Evolutionary conservation across 2,113 vertebrate species (phyloP), one percentile per base, ranked within the genome.

Genomic region (Pterocles gutturalis): DNA sequence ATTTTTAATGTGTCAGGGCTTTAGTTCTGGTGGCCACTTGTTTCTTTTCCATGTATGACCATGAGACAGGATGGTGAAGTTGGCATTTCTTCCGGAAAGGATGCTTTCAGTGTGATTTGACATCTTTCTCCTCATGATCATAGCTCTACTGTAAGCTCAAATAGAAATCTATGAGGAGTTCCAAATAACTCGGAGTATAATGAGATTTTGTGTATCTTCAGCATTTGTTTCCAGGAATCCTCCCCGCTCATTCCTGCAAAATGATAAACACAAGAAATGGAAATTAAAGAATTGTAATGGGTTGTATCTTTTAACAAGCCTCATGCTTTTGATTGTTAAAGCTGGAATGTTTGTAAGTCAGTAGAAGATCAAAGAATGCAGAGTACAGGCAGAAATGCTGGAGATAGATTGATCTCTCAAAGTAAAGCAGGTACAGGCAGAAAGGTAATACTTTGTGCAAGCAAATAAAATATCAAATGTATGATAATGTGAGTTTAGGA

Each of bases 401-500:
- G 17, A 64, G 38, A 21, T 20, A 34, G 53, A 66, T 79, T 78
- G 53, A 72, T 87, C 25, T 95, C 18, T 58, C 13, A 15, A 45
- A 75, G 29, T 17, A 92, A 94, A 70, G 21, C 29, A 70, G 29
- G 24, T 83, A 29, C 19, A 65, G 18, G 21, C 48, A 82, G n/a
- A 89, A 90, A 87, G 48, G 21, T 71, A 54, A 33, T 76, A 17
- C 69, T 90, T 81, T 45, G 28, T 70, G 45, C 15, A 76, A 87
- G 57, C 24, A 69, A 93, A 64, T 73, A 60, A 64, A 87, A 94
- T 45, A 73, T 90, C 5, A 86, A 83, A 78, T 51, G 18, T 54
- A 60, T 87, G 61, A 67, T 93, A 94, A 92, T 89, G 43, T 45
- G 72, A 89, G 53, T 64, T 87, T 75, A 91, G 51, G 38, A 89